A percentile compares a stretch with the other conserved stretches of the same genome.
Evolutionary conservation across 2,113 vertebrate species (phyloP).

Genomic region (Cisticola juncidis): DNA sequence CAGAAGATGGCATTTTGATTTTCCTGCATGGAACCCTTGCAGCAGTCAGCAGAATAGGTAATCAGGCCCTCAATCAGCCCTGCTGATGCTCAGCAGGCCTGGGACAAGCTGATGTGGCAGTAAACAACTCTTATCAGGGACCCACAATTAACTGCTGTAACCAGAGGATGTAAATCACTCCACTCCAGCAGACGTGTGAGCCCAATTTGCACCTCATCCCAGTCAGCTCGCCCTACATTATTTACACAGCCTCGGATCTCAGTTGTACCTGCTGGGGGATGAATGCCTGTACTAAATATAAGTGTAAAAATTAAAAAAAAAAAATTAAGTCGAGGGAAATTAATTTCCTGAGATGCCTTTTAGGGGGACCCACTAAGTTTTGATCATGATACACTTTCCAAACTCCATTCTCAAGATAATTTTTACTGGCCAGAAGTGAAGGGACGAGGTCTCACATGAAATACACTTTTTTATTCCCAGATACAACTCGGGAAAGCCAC

Average conservation of each 20-base stretch:
- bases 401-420: background rate
- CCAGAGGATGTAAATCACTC: conserved; percentile 77
- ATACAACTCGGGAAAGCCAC: background rate
- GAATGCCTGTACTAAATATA: background rate
- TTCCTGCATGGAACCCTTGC: background rate
- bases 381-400: background rate
- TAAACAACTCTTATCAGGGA: conserved; percentile 70
- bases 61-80: background rate
- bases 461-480: background rate
- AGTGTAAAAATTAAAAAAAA: background rate
- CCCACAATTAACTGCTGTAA: conserved; percentile 67
- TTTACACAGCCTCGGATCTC: conserved; percentile 81
- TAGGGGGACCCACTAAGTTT: background rate
- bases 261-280: conserved; percentile 69
- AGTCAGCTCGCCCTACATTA: conserved; percentile 76
- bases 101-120: background rate
- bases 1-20: background rate
- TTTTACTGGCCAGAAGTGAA: background rate
- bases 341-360: background rate
- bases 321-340: background rate
- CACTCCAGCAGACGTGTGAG: conserved; percentile 68
- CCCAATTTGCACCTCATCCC: conserved; percentile 86
- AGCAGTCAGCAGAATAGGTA: background rate
- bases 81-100: conserved; percentile 43
- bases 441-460: background rate